phyloP scores from a whole-genome alignment of 2,888 invertebrate genomes.

The Amphipoea oculea region DNA sequence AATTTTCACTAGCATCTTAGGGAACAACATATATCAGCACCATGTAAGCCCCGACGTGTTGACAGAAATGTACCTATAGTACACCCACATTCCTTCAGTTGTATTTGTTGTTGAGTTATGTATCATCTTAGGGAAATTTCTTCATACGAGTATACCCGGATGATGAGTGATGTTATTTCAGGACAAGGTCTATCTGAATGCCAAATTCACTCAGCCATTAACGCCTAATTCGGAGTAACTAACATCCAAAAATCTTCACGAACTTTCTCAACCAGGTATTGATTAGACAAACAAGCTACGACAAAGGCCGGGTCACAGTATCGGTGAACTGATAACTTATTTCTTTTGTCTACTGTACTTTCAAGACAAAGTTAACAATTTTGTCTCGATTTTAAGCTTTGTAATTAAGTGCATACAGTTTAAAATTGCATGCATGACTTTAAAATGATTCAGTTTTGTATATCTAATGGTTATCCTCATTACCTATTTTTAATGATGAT shows the following conservation, averaged over 20 bases:
- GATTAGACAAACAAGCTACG: neutral
- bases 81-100: neutral
- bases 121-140: neutral
- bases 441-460: conserved; percentile 9
- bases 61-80: neutral
- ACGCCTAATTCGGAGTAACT: neutral
- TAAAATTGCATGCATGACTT: neutral
- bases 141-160: neutral
- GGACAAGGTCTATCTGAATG: neutral
- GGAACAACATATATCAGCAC: neutral
- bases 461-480: neutral
- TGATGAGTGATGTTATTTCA: neutral
- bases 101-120: neutral
- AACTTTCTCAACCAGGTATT: neutral
- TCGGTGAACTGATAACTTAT: neutral
- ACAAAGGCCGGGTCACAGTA: neutral
- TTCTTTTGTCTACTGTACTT: conserved; percentile 4
- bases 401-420: neutral
- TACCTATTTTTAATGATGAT: conserved; percentile 21
- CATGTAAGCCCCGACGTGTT: too few relatives aligned
- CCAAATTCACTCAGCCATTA: neutral
- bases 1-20: neutral
- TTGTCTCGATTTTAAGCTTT: conserved; percentile 6
- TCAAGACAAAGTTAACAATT: neutral
- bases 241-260: neutral